These are phyloP conservation scores for Telmatochromis sp. DNA, from an alignment of 2,113 vertebrate genomes.

Conservation along the genomic window DNA sequence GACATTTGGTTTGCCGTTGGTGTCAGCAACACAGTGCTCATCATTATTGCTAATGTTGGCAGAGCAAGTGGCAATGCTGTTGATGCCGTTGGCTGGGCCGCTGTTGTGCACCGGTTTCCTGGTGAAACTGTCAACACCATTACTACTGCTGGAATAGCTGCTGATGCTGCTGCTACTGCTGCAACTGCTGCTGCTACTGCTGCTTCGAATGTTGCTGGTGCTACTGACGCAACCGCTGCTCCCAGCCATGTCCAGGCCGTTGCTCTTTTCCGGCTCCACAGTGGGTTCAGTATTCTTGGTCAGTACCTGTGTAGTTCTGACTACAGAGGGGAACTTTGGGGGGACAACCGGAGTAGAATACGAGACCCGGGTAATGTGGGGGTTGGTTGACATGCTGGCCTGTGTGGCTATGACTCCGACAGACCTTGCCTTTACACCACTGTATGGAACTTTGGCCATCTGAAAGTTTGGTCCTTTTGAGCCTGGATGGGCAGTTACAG, in stretches of 20 bases:
- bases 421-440: conserved; percentile 69
- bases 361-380: conserved; percentile 77
- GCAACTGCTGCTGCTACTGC: conserved; percentile 62
- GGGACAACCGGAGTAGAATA: conserved; percentile 74
- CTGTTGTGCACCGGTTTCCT: conserved; percentile 37
- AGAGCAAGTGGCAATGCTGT: conserved; percentile 34
- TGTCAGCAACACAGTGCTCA: conserved; percentile 41
- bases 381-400: conserved; percentile 78
- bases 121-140: conserved; percentile 36
- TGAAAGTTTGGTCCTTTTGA: conserved; percentile 75
- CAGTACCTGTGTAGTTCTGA: conserved; percentile 68
- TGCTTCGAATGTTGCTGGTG: conserved; percentile 60
- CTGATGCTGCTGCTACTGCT: conserved; percentile 65
- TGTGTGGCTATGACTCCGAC: conserved; percentile 79
- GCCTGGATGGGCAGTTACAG: conserved; percentile 76
- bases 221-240: conserved; percentile 53
- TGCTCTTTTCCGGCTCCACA: conserved; percentile 58
- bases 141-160: conserved; percentile 59
- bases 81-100: conserved; percentile 30
- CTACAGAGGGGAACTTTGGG: conserved; percentile 63
- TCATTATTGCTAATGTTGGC: conserved; percentile 60
- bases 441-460: conserved; percentile 77
- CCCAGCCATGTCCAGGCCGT: conserved; percentile 51
- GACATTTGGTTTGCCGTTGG: conserved; percentile 26
- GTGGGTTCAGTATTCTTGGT: conserved; percentile 53